These are phyloP conservation scores for Megamerina dolium DNA, from an alignment of 2,888 invertebrate genomes.

Conservation along the genomic window DNA sequence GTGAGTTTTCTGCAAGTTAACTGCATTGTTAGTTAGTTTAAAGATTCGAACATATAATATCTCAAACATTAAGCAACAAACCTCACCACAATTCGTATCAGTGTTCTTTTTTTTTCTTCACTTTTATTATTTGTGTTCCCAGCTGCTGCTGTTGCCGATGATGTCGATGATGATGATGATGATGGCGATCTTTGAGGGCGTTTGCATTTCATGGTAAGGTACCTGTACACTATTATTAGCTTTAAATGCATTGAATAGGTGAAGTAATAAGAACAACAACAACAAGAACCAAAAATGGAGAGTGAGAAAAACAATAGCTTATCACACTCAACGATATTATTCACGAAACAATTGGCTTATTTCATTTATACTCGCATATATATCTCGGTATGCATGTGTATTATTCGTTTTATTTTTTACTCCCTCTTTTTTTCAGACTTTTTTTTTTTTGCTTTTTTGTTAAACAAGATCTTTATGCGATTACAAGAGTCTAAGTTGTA, in stretches of 20 bases:
- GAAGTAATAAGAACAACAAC: constrained; percentile 1
- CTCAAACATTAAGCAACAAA: too few species aligned
- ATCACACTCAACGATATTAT: constrained; percentile 37
- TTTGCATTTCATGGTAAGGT: constrained; percentile 29
- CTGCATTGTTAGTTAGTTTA: too few species aligned
- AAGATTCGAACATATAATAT: too few species aligned
- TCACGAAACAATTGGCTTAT: constrained; percentile 32
- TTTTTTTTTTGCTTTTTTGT: constrained; percentile 19
- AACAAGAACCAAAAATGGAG: constrained; percentile 28
- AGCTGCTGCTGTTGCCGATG: constrained; percentile 20
- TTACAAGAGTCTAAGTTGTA: too few species aligned
- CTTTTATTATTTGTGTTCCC: too few species aligned
- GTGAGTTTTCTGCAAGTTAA: too few species aligned
- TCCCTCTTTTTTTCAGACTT: too few species aligned
- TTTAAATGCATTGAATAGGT: constrained; percentile 25
- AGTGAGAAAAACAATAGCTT: constrained; percentile 42
- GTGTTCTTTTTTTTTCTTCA: too few species aligned
- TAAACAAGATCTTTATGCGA: constrained; percentile 26
- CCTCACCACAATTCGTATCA: too few species aligned
- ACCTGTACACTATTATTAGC: constrained; percentile 32
- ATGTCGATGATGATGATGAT: constrained; percentile 14
- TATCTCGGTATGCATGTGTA: too few species aligned
- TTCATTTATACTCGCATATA: too few species aligned
- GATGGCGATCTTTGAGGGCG: constrained; percentile 34
- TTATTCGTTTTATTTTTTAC: too few species aligned